phyloP scores from a whole-genome alignment of 35 echinoderm and acorn worm species.

The Ptychodera flava region DNA sequence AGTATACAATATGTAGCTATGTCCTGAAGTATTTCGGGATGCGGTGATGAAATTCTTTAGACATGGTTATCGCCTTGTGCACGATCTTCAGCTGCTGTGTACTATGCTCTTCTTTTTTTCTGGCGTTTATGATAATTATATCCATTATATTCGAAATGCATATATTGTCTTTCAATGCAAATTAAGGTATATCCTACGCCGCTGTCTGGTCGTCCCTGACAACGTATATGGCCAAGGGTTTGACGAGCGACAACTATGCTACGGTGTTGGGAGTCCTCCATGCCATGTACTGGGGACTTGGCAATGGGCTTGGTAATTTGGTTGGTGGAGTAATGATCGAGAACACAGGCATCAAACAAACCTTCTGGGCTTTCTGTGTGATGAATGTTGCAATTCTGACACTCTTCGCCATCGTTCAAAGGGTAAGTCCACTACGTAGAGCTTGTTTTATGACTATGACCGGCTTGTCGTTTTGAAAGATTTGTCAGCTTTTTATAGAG shows the following conservation, averaged over 20 bases:
- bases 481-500: background rate
- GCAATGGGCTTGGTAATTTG: slow-evolving; percentile 46
- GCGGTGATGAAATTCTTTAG: too few species aligned
- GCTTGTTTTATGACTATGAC: background rate
- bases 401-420: slow-evolving; percentile 31
- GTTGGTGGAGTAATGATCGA: slow-evolving; percentile 56
- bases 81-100: too few species aligned
- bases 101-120: too few species aligned
- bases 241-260: slow-evolving; percentile 36
- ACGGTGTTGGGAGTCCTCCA: slow-evolving; percentile 50
- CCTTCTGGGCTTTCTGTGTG: slow-evolving; percentile 41
- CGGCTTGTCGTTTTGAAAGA: background rate
- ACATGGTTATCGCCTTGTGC: too few species aligned
- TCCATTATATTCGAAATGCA: too few species aligned
- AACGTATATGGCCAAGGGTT: slow-evolving; percentile 43
- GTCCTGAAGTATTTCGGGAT: too few species aligned
- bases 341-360: slow-evolving; percentile 24
- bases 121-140: too few species aligned
- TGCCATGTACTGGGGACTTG: slow-evolving; percentile 62
- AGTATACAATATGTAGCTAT: too few species aligned
- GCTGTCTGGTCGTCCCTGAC: slow-evolving; percentile 52
- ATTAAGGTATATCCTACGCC: slow-evolving; percentile 58
- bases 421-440: background rate
- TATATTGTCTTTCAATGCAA: too few species aligned
- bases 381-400: slow-evolving; percentile 32